Evolutionary conservation across 2,113 vertebrate genomes (phyloP), one percentile per base, ranked within the genome.

Genomic region (Platycercus adscitus): DNA sequence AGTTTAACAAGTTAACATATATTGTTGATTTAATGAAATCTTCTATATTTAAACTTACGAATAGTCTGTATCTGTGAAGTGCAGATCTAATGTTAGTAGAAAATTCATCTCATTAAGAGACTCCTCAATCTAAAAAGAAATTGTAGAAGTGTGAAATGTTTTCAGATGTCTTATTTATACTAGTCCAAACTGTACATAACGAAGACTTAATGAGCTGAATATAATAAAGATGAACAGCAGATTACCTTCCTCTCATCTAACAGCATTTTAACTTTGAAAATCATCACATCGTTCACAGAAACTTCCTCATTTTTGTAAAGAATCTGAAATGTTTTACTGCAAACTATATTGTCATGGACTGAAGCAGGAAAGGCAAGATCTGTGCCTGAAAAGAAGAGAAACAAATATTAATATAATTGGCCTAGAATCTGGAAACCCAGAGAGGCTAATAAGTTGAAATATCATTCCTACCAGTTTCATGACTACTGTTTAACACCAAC

Each of bases 271-370:
- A 99, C 98, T 98, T 99, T 99, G 97, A 99, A 99, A 95, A 99
- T 97, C 93, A 99, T 98, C 90, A 99, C 99, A 68, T 99, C 99
- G 7, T 99, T 99, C 93, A 99, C 98, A 81, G 98, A 97, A 93
- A 99, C 98, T 93, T 99, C 99, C 95, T 99, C 99, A 88, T 99
- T 99, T 98, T 99, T 99, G 96, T 99, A 99, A 56, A 99, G 98
- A 97, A 99, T 99, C 96, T 99, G 99, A 98, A 99, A 99, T 29
- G 99, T 99, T 98, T 99, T 99, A 98, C 99, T 99, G 97, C 98
- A 99, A 98, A 99, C 98, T 91, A 98, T 80, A 78, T 99, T 99
- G 93, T 99, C 99, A 95, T 99, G 99, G 93, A 99, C 97, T 68
- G 98, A 98, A 86, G 99, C 99, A 93, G 99, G 99, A 96, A 99